phyloP scores from a whole-genome alignment of 2,888 invertebrate species.

The Tortrix viridana region DNA sequence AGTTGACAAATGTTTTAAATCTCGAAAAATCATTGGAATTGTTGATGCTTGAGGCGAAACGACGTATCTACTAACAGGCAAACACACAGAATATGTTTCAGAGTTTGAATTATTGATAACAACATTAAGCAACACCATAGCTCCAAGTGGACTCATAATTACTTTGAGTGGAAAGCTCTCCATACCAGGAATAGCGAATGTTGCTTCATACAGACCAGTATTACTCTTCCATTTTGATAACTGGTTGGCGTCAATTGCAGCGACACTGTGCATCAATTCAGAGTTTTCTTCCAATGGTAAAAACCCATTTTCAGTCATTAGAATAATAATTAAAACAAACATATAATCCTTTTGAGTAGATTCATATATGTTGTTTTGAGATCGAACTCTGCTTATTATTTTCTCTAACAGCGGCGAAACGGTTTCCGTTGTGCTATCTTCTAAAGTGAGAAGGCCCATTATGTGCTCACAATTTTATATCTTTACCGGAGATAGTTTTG shows the following conservation, averaged over 20 bases:
- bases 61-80: conserved; percentile 70
- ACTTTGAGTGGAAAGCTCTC: conserved; percentile 59
- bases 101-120: conserved; percentile 59
- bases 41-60: conserved; percentile 64
- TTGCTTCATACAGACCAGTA: conserved; percentile 59
- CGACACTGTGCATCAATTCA: conserved; percentile 46
- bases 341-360: conserved; percentile 67
- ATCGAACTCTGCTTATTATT: conserved; percentile 54
- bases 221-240: conserved; percentile 57
- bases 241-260: conserved; percentile 49
- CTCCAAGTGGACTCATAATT: conserved; percentile 66
- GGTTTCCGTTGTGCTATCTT: conserved; percentile 67
- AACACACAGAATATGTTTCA: conserved; percentile 72
- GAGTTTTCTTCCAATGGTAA: conserved; percentile 50
- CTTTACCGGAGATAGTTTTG: neutral
- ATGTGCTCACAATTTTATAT: conserved; percentile 17
- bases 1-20: conserved; percentile 73
- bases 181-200: conserved; percentile 61
- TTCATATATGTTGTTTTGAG: conserved; percentile 54
- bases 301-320: conserved; percentile 74
- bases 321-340: conserved; percentile 62
- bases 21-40: conserved; percentile 68
- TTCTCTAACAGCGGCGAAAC: conserved; percentile 59
- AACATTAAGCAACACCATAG: conserved; percentile 65
- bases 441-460: conserved; percentile 56